These are phyloP conservation scores for Callimorpha dominula DNA, from an alignment of 2,888 invertebrate genomes.

Conservation along the genomic window DNA sequence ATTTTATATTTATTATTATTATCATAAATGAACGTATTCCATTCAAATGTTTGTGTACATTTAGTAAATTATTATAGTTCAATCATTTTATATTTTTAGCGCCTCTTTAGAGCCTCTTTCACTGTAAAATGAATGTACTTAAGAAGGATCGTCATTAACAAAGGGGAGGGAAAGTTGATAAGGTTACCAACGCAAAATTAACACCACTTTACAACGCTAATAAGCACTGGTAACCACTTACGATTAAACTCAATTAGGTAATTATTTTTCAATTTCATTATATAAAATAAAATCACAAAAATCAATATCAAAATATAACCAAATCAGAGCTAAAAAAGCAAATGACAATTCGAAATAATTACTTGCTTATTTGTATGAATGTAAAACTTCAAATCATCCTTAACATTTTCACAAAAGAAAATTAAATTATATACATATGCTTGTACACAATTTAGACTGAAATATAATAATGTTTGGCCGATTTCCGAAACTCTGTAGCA, in stretches of 20 bases:
- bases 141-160: not conserved
- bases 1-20: conserved; percentile 57
- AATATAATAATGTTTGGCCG: conserved; percentile 27
- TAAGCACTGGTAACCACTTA: too few species aligned
- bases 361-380: too few species aligned
- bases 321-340: too few species aligned
- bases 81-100: not conserved
- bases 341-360: too few species aligned
- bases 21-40: not conserved
- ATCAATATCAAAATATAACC: too few species aligned
- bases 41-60: not conserved
- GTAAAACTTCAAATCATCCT: too few species aligned
- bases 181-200: not conserved
- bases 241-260: too few species aligned
- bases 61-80: not conserved
- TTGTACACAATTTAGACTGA: not conserved
- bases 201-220: not conserved
- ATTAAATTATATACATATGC: not conserved
- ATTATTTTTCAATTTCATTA: too few species aligned
- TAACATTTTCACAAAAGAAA: too few species aligned
- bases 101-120: not conserved
- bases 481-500: conserved; percentile 34
- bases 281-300: too few species aligned
- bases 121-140: not conserved
- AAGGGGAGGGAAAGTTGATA: not conserved